Conservation (phyloP, 1,140 invertebrate genomes). For the Macrocentrus cingulum region DNA sequence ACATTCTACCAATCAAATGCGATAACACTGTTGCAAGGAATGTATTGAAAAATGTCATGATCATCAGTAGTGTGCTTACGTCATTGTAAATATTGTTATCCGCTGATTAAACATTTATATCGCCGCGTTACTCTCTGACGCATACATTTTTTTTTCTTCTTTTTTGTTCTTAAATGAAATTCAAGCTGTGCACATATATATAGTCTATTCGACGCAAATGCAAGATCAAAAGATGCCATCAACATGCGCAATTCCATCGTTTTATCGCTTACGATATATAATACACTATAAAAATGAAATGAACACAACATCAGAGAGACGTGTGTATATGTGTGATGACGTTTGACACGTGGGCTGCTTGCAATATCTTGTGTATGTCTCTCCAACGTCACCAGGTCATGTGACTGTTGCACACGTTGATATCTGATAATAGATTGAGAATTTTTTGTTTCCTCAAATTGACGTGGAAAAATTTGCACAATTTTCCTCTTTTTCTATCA, state of each 20-base stretch:
- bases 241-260: neutral
- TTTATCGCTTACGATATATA: neutral
- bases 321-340: constrained; percentile 44
- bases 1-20: no score
- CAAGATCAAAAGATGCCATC: neutral
- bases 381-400: constrained; percentile 47
- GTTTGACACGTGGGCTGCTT: constrained; percentile 40
- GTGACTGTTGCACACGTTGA: constrained; percentile 43
- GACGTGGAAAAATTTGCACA: no score
- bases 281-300: neutral
- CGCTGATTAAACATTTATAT: no score
- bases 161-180: neutral
- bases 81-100: no score
- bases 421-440: no score
- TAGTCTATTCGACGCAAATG: no score
- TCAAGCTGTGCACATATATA: constrained; percentile 1
- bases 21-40: no score
- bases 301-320: constrained; percentile 13
- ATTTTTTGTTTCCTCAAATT: no score
- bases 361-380: constrained; percentile 32
- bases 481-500: no score
- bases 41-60: no score
- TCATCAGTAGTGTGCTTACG: no score
- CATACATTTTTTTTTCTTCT: neutral
- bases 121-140: no score